Evolutionary conservation across 2,797 vertebrate genomes (phyloP), one percentile per base, ranked within the genome.

Genomic region (Propithecus perrieri): DNA sequence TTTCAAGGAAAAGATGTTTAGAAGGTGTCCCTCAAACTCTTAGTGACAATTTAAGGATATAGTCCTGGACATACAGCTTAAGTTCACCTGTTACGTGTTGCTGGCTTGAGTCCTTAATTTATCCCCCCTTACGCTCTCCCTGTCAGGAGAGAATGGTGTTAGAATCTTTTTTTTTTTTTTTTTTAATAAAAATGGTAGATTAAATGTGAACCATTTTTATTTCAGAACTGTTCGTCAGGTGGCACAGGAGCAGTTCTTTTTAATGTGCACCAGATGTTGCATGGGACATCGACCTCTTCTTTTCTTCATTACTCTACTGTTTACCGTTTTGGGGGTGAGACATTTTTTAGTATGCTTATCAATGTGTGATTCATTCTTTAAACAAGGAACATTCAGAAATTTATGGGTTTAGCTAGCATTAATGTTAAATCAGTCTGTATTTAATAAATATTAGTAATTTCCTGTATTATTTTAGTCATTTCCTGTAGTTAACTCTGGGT

Each of bases 251-350:
- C 99, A 99, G 91, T 99, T 99, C 98, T 99, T 99, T 98, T 99
- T 99, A 97, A 99, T 99, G 99, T 99, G 99, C 93, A 99, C 99
- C 48, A 99, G 99, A 98, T 99, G 99, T 98, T 99, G 99, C 98
- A 99, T 99, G 99, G 99, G 99, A 98, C 99, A 99, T 97, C 99
- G 99, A 96, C 99, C 99, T 95, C 99, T 99, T 57, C 99, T 99
- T 95, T 99, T 99, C 98, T 99, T 99, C 98, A 99, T 99, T 98
- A 99, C 99, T 90, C 99, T 99, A 79, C 99, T 99, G 97, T 99
- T 99, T 98, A 99, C 99, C 43, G 99, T 99, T 98, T 98, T 99
- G 74, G 99, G 99, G 99, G 99, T 99, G 98, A 99, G 99, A 96
- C 35, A 65, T 86, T 97, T 80, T 20, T 84, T 80, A 91, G 96